phyloP scores from a whole-genome alignment of 1,140 invertebrate genomes.

The Leucophenga varia region DNA sequence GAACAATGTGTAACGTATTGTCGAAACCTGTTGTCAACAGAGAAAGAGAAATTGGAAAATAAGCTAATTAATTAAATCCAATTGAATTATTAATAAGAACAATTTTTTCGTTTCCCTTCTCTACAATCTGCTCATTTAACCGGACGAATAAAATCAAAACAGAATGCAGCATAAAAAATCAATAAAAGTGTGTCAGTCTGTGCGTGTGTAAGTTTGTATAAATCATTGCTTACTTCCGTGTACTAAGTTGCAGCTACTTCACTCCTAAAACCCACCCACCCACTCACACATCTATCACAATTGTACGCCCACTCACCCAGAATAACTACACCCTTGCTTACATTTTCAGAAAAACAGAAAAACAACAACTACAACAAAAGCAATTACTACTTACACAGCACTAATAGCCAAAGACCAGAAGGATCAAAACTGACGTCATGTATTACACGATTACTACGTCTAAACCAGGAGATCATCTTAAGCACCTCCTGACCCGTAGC shows the following conservation, averaged over 20 bases:
- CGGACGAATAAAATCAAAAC: conserved; percentile 26
- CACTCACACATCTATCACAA: conserved; percentile 13
- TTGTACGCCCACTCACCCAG: not conserved
- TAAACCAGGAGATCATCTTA: conserved; percentile 71
- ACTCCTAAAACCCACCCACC: conserved; percentile 1
- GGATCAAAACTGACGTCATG: conserved; percentile 70
- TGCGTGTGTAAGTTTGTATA: no score
- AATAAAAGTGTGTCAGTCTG: conserved; percentile 25
- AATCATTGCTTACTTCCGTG: not conserved
- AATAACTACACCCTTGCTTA: conserved; percentile 3
- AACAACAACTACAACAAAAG: conserved; percentile 1
- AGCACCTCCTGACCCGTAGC: conserved; percentile 56
- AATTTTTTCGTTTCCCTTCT: no score
- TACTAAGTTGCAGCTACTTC: conserved; percentile 6
- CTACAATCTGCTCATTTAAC: not conserved
- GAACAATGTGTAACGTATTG: conserved; percentile 55
- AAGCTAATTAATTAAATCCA: no score
- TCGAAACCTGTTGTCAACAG: conserved; percentile 47
- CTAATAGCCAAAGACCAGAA: conserved; percentile 68
- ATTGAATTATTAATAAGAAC: no score
- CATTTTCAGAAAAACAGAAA: not conserved
- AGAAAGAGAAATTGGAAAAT: not conserved
- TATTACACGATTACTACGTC: conserved; percentile 62
- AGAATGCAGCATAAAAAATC: conserved; percentile 40
- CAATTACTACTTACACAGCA: conserved; percentile 58